Conservation (phyloP, 1,140 invertebrate genomes). For the Tetramorium simillimum region DNA sequence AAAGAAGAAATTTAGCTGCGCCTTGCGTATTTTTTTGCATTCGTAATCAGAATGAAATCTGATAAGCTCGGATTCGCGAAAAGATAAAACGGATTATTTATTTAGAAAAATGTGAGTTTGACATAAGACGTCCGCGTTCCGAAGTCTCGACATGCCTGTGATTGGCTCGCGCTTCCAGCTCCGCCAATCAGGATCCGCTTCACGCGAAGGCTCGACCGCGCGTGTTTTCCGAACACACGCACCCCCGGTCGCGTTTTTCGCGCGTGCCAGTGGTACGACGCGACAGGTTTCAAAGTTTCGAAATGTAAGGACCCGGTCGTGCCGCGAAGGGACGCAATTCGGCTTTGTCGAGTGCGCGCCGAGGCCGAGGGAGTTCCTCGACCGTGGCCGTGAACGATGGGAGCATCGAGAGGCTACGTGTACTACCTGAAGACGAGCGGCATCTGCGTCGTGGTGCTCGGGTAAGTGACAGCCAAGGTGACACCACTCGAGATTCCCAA, state of each 20-base stretch:
- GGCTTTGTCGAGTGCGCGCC: background rate
- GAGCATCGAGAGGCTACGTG: slow-evolving; percentile 68
- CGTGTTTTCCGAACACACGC: background rate
- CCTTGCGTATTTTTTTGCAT: no score
- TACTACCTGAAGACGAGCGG: slow-evolving; percentile 80
- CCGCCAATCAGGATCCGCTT: background rate
- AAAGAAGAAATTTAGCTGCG: no score
- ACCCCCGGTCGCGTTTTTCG: background rate
- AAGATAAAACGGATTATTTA: background rate
- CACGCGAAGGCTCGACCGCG: background rate
- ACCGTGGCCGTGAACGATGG: slow-evolving; percentile 40
- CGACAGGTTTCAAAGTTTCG: slow-evolving; percentile 4
- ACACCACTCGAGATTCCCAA: background rate
- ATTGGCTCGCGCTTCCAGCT: background rate
- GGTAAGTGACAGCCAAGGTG: slow-evolving; percentile 74
- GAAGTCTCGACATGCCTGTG: background rate
- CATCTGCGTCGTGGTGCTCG: slow-evolving; percentile 75
- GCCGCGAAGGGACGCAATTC: background rate
- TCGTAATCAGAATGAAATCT: background rate
- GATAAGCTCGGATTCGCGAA: no score
- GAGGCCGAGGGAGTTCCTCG: background rate
- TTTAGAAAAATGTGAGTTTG: background rate
- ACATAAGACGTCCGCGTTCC: background rate
- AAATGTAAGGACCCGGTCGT: background rate
- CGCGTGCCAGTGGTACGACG: background rate